A percentile compares a stretch with the other conserved stretches of the same genome.
phyloP scores from a whole-genome alignment of 2,113 vertebrate genomes.

The Sylvilagus bachmani region DNA sequence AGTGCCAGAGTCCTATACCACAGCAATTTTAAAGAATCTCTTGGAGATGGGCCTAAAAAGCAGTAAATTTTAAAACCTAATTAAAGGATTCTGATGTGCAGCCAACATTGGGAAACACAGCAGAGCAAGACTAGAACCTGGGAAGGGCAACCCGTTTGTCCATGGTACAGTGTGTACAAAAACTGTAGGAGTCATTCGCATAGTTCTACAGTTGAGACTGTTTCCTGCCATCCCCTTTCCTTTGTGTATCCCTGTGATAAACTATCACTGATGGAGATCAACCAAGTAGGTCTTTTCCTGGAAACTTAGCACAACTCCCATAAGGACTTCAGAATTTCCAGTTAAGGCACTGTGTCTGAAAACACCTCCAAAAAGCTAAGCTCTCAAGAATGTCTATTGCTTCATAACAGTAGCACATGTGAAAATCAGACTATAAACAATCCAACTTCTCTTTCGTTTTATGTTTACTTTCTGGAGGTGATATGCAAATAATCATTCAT shows the following conservation, averaged over 20 bases:
- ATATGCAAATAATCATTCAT: slow-evolving; percentile 69
- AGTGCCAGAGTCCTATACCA: background rate
- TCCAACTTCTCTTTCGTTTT: slow-evolving; percentile 67
- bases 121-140: background rate
- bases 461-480: slow-evolving; percentile 73
- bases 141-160: accelerated
- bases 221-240: background rate
- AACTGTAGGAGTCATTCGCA: background rate
- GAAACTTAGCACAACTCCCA: background rate
- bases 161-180: background rate
- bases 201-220: background rate
- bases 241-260: background rate
- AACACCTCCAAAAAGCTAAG: background rate
- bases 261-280: background rate
- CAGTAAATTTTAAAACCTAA: background rate
- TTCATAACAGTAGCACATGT: slow-evolving; percentile 63
- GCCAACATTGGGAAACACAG: background rate
- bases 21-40: background rate
- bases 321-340: background rate
- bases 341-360: background rate
- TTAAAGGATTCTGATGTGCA: background rate
- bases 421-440: slow-evolving; percentile 61
- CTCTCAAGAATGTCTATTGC: background rate
- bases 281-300: background rate
- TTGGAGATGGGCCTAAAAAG: background rate